phyloP scores from a whole-genome alignment of 2,888 invertebrate species.

The Anoplius nigerrimus region DNA sequence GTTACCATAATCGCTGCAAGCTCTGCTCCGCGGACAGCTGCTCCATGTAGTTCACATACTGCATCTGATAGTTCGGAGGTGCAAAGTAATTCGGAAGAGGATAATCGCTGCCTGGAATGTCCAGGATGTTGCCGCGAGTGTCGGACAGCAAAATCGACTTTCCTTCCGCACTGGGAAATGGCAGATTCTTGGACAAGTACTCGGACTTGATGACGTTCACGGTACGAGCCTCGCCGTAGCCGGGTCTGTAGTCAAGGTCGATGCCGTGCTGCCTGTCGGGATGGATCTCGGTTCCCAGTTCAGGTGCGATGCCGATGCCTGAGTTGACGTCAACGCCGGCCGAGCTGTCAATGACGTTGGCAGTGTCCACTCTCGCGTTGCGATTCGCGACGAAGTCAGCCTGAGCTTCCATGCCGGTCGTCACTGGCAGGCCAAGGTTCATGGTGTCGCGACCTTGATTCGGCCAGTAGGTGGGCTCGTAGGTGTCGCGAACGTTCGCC shows the following conservation, averaged over 20 bases:
- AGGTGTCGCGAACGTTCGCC: conserved; percentile 64
- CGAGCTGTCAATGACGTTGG: conserved; percentile 47
- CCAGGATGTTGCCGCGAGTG: conserved; percentile 51
- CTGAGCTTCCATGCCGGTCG: conserved; percentile 48
- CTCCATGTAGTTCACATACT: conserved; percentile 70
- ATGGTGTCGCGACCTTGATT: conserved; percentile 46
- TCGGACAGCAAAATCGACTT: conserved; percentile 48
- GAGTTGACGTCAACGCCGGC: conserved; percentile 49
- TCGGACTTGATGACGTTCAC: conserved; percentile 60
- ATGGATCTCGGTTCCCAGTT: conserved; percentile 52
- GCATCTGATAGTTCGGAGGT: conserved; percentile 67
- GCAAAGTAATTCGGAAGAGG: conserved; percentile 64
- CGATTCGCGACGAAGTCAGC: conserved; percentile 61
- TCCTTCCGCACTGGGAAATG: conserved; percentile 40
- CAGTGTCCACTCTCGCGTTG: conserved; percentile 56
- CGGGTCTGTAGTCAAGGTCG: conserved; percentile 57
- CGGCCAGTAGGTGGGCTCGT: conserved; percentile 55
- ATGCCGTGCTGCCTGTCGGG: conserved; percentile 41
- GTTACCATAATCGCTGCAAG: conserved; percentile 69
- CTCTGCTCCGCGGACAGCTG: conserved; percentile 67
- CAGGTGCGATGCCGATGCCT: conserved; percentile 50
- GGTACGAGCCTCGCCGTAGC: conserved; percentile 49
- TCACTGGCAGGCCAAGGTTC: too few species aligned
- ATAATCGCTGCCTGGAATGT: conserved; percentile 61
- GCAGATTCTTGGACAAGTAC: conserved; percentile 47